Evolutionary conservation across 2,888 invertebrate species (phyloP), one percentile per base, ranked within the genome.

Genomic region (Ophioninae sp.): DNA sequence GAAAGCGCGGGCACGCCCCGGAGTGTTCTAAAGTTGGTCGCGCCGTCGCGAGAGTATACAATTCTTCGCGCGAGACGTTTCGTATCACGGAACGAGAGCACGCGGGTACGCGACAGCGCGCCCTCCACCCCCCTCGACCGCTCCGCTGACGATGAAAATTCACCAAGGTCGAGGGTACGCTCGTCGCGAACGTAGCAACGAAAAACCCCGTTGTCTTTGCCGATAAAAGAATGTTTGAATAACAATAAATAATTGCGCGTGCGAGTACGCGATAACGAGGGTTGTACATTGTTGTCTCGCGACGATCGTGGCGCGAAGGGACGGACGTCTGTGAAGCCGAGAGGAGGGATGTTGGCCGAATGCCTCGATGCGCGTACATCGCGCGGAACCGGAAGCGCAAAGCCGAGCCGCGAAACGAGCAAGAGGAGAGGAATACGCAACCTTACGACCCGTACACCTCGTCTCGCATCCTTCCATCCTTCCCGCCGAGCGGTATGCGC

Each of bases 21-120:
- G 37, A 67, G 67, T 81, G 76, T 79, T 79, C 82, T 81, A 84
- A 79, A 84, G 81, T 84, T 84, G 81, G 79, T 84, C 82, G 75
- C 21, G 69, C 75, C 57, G 78, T 59, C n/a, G 59, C 13, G 44
- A 44, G 44, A 74, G 78, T 81, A 65, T 69, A 56, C 64, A 50
- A 73, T 64, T 73, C 73, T 65, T 75, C 74, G 70, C 21, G 62
- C 81, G 61, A 77, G 41, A 44, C 44, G 57, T 64, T 59, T 44
- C 61, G 41, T 65, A 57, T 41, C n/a, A 61, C 30, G 76, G 64
- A 39, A 65, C 50, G 17, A 75, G 65, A 57, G 20, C 23, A 41
- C 69, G 68, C 21, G 68, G 44, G 69, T n/a, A 37, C 23, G 74
- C 67, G 68, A 82, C 74, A 68, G 74, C 82, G 79, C 23, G 23